phyloP scores from a whole-genome alignment of 64 coral and sea anemone genomes.

The Stichodactyla mertensii region DNA sequence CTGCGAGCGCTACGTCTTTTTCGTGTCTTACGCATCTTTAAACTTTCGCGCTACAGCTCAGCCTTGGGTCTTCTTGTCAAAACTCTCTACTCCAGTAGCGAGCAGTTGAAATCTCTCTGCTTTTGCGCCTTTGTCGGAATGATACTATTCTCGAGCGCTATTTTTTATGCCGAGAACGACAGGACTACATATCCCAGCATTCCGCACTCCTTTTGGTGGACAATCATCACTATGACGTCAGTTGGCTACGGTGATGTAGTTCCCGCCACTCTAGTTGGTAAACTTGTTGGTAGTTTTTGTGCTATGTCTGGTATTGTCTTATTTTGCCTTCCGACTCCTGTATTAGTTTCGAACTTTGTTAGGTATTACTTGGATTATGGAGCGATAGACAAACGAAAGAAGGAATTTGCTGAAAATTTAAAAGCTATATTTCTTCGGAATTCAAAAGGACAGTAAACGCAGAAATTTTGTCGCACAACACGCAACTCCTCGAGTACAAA shows the following conservation, averaged over 20 bases:
- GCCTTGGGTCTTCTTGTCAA: slow-evolving; percentile 67
- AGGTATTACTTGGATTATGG: slow-evolving; percentile 54
- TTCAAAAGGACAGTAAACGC: background rate
- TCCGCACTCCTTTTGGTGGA: slow-evolving; percentile 71
- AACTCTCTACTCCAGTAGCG: slow-evolving; percentile 56
- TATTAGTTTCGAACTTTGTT: slow-evolving; percentile 78
- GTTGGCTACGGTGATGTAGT: slow-evolving; percentile 78
- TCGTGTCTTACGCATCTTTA: slow-evolving; percentile 67
- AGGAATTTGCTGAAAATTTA: background rate
- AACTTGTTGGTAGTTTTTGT: slow-evolving; percentile 57
- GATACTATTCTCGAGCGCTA: slow-evolving; percentile 55
- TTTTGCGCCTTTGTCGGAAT: slow-evolving; percentile 56
- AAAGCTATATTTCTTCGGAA: background rate
- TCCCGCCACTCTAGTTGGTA: slow-evolving; percentile 54
- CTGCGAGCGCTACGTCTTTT: slow-evolving; percentile 64
- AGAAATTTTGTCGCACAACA: background rate
- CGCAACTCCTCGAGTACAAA: too few species aligned
- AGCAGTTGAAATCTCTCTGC: slow-evolving; percentile 52
- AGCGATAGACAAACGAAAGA: background rate
- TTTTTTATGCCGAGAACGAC: slow-evolving; percentile 61
- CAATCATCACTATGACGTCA: slow-evolving; percentile 85
- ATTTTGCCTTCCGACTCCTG: slow-evolving; percentile 74
- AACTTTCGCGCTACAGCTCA: slow-evolving; percentile 70
- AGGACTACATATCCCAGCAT: slow-evolving; percentile 58
- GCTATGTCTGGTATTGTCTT: slow-evolving; percentile 69